A percentile compares a stretch with the other conserved stretches of the same genome.
Evolutionary conservation across 2,888 invertebrate species (phyloP).

Genomic region (Ommatoiulus sabulosus): DNA sequence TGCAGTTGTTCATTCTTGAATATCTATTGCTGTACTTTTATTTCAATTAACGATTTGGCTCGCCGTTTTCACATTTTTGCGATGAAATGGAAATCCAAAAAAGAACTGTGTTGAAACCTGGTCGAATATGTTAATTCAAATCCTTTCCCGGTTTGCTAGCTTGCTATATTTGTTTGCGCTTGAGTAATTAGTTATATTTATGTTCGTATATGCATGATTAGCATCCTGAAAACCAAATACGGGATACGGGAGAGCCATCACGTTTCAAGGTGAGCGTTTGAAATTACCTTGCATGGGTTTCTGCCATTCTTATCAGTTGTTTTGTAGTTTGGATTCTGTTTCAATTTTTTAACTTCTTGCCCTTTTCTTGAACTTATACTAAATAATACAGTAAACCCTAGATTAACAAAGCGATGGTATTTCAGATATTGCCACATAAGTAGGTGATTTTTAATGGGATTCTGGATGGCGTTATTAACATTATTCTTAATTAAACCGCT

Average conservation of each 20-base stretch:
- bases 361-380: neutral
- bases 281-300: neutral
- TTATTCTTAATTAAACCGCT: too few relatives aligned
- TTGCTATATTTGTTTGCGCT: conserved; percentile 51
- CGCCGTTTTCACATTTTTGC: neutral
- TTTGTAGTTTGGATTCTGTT: neutral
- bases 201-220: conserved; percentile 53
- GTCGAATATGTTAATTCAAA: neutral
- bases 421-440: neutral
- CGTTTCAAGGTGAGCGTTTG: neutral
- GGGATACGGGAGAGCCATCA: neutral
- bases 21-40: neutral
- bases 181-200: conserved; percentile 53
- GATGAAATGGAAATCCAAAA: neutral
- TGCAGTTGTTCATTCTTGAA: neutral
- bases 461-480: too few relatives aligned
- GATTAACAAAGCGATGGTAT: neutral
- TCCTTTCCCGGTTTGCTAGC: conserved; percentile 42
- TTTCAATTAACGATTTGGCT: neutral
- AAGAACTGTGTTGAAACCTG: neutral
- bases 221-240: conserved; percentile 50
- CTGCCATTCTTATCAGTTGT: neutral
- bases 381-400: neutral
- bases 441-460: too few relatives aligned
- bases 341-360: neutral